Percentiles rank a stretch among this genome's conserved stretches.
Evolutionary conservation across 2,113 vertebrate species (phyloP).

Genomic region (Corvus cornix): DNA sequence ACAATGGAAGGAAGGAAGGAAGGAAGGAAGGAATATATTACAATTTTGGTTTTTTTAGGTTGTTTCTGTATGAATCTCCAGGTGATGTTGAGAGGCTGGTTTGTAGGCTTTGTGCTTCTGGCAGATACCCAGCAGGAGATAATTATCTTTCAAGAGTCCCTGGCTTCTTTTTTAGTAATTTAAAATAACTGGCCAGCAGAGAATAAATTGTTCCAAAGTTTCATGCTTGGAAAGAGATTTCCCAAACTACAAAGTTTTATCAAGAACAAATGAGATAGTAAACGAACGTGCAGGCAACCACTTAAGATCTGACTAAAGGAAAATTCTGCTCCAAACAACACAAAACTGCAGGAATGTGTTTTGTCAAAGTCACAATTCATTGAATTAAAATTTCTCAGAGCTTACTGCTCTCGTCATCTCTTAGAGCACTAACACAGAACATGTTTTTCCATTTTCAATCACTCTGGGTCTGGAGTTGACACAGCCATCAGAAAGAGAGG

Average conservation of each 20-base stretch:
- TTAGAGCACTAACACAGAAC: background rate
- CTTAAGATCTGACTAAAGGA: background rate
- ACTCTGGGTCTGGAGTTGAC: background rate
- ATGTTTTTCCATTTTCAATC: background rate
- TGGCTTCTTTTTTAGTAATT: background rate
- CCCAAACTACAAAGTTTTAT: background rate
- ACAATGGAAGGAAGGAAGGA: background rate
- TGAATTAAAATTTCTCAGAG: background rate
- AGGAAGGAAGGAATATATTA: background rate
- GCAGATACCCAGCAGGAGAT: conserved; percentile 11
- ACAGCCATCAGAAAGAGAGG: background rate
- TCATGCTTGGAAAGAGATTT: background rate
- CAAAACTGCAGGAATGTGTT: background rate
- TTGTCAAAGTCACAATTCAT: background rate
- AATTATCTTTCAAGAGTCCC: conserved; percentile 30
- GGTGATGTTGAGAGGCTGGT: background rate
- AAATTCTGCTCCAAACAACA: background rate
- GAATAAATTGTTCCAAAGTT: background rate
- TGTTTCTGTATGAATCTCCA: background rate
- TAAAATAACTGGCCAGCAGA: background rate
- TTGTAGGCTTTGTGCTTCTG: background rate
- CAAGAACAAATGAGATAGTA: background rate
- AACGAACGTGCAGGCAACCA: fast-evolving
- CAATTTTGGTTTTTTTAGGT: background rate
- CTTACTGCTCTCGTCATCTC: background rate